Evolutionary conservation across 1,140 invertebrate species (phyloP), one percentile per base, ranked within the genome.

Genomic region (Lucilia cuprina): DNA sequence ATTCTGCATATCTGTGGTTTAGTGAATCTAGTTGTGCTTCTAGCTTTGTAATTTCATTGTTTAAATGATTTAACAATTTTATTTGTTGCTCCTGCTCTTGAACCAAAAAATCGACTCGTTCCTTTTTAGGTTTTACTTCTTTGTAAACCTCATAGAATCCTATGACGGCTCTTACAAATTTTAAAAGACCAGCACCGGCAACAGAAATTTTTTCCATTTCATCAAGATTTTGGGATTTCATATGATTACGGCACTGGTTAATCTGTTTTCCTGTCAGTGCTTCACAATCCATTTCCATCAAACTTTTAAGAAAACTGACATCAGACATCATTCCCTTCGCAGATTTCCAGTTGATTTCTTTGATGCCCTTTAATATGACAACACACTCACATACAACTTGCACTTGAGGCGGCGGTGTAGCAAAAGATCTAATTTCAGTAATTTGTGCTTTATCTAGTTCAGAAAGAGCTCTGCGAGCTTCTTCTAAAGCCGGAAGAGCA

Each of bases 311-410:
- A 90, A 98, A 98, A 89, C 94, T 96, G 0, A 96, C 95, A 89
- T 98, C 97, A 0, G 95, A 94, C 96, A 98, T 97, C 94, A 98
- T 96, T 14, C 93, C 95, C 88, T 97, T 97, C 0, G 96, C 96
- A 14, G 94, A 94, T 91, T 98, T 98, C 97, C 97, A 98, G 60
- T 94, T 96, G 0, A 98, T 94, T 77, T 98, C 97, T 86, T 96
- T 96, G 12, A 95, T 92, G 2, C 95, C 96, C 85, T 94, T 93
- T 21, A 98, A 93, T 82, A 98, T 96, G 0, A 95, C 95, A 30
- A 98, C 94, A 87, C 96, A 97, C 90, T 98, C 97, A 87, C 96
- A 96, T 0, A 98, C 95, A 2, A 95, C 93, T 91, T 97, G 96
- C 19, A 98, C 96, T 55, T 96, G 94, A 86, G 97, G 95, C 0